Evolutionary conservation across 2,888 invertebrate species (phyloP).

Genomic region (Aporophyla lueneburgensis): DNA sequence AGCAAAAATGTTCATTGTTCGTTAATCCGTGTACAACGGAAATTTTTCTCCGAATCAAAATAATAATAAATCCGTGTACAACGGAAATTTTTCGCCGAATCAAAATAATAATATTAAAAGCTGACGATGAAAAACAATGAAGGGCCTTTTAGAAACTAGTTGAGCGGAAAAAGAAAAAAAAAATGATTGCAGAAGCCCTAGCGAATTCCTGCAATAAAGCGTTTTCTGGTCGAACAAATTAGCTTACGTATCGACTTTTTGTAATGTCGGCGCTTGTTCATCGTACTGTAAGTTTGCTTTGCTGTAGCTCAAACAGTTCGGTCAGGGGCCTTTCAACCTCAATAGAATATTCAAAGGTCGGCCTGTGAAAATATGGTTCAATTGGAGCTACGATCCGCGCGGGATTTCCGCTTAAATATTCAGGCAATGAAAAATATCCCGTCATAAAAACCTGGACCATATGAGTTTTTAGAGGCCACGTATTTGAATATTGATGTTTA

Average conservation of each 20-base stretch:
- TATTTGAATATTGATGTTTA: slow-evolving; percentile 89
- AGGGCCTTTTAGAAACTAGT: slow-evolving; percentile 15
- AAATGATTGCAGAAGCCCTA: slow-evolving; percentile 14
- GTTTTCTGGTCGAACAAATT: slow-evolving; percentile 48
- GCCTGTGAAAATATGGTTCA: slow-evolving; percentile 86
- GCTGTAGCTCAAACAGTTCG: slow-evolving; percentile 76
- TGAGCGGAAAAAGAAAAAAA: slow-evolving; percentile 10
- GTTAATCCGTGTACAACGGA: neutral
- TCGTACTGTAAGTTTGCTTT: slow-evolving; percentile 72
- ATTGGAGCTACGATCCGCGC: slow-evolving; percentile 82
- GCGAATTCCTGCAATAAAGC: slow-evolving; percentile 14
- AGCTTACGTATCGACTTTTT: slow-evolving; percentile 60
- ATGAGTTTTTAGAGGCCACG: slow-evolving; percentile 85
- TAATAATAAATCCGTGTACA: neutral
- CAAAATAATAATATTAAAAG: slow-evolving; percentile 13
- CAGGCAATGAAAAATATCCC: slow-evolving; percentile 87
- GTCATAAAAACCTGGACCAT: slow-evolving; percentile 86
- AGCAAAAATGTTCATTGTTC: too few relatives aligned
- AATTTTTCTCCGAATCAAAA: neutral
- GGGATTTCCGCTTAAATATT: slow-evolving; percentile 87
- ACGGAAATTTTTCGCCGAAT: neutral
- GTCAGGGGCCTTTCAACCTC: slow-evolving; percentile 81
- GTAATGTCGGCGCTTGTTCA: slow-evolving; percentile 63
- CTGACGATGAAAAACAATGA: slow-evolving; percentile 5
- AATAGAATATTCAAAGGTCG: slow-evolving; percentile 88